A percentile compares a stretch with the other conserved stretches of the same genome.
Conservation (phyloP, 1,140 invertebrate genomes). For the roundworm (Caenorhabditis elegans) region DNA sequence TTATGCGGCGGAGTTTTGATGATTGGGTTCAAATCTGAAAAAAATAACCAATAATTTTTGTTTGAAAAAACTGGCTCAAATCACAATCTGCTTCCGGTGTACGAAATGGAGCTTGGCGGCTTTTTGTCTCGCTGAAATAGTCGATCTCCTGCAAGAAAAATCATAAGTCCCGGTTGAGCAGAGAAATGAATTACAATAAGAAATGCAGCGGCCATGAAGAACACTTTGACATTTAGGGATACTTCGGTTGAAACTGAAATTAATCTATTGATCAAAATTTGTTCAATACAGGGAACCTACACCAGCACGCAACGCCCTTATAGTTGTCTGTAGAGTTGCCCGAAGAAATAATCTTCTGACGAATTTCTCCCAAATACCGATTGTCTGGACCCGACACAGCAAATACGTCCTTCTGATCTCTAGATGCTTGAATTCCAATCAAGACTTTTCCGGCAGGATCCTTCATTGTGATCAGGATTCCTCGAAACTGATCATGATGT, state of each 20-base stretch:
- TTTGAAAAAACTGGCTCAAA: too few relatives aligned
- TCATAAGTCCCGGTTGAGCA: too few relatives aligned
- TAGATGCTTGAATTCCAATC: background rate
- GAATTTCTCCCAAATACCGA: background rate
- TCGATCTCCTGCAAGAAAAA: background rate
- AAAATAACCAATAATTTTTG: background rate
- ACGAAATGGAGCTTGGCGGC: background rate
- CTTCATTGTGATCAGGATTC: background rate
- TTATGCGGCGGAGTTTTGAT: background rate
- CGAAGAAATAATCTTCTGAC: constrained; percentile 17
- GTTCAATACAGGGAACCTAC: background rate
- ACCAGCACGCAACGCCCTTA: constrained; percentile 6
- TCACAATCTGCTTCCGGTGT: constrained; percentile 7
- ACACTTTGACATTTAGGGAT: background rate
- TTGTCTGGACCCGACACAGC: background rate
- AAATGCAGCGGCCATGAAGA: background rate
- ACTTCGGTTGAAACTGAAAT: background rate
- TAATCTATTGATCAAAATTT: background rate
- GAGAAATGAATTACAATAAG: background rate
- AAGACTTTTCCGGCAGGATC: background rate
- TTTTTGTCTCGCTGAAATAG: background rate
- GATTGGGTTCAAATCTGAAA: background rate
- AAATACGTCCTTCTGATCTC: background rate
- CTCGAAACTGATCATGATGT: constrained; percentile 23
- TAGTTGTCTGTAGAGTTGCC: background rate